Conservation (phyloP, 2,888 invertebrate genomes). For the Lithosia quadra region DNA sequence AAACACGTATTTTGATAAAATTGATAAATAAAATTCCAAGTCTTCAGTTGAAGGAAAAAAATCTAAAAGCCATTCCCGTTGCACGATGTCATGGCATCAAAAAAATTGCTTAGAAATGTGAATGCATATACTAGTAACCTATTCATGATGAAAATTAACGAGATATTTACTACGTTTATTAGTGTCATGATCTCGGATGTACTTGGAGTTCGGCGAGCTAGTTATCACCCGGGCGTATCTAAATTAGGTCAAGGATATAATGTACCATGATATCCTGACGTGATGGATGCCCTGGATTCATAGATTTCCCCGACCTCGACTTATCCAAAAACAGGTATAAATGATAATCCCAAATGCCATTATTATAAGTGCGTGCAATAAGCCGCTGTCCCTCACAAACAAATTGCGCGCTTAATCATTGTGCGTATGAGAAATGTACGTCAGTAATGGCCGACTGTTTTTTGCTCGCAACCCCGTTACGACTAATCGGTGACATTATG, state of each 20-base stretch:
- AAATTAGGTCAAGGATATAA: background rate
- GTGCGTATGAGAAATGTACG: conserved; percentile 67
- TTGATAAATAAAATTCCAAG: too few relatives aligned
- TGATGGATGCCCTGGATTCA: background rate
- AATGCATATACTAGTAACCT: too few relatives aligned
- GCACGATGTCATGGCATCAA: too few relatives aligned
- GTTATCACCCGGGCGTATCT: too few relatives aligned
- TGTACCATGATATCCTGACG: background rate
- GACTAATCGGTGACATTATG: conserved; percentile 68
- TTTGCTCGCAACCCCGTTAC: conserved; percentile 61
- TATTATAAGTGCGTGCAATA: conserved; percentile 49
- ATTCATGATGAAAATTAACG: too few relatives aligned
- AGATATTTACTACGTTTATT: too few relatives aligned
- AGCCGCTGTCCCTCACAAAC: conserved; percentile 63
- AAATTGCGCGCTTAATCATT: conserved; percentile 75
- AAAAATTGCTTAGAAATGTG: too few relatives aligned
- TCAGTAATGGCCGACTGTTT: conserved; percentile 62
- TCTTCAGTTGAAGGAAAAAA: too few relatives aligned
- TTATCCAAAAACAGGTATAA: conserved; percentile 17
- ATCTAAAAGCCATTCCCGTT: too few relatives aligned
- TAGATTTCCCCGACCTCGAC: background rate
- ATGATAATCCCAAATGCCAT: conserved; percentile 36
- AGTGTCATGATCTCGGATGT: too few relatives aligned
- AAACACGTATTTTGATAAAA: too few relatives aligned
- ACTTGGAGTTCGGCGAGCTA: too few relatives aligned